Conservation (phyloP, 2,888 invertebrate genomes). For the Philonicus albiceps region DNA sequence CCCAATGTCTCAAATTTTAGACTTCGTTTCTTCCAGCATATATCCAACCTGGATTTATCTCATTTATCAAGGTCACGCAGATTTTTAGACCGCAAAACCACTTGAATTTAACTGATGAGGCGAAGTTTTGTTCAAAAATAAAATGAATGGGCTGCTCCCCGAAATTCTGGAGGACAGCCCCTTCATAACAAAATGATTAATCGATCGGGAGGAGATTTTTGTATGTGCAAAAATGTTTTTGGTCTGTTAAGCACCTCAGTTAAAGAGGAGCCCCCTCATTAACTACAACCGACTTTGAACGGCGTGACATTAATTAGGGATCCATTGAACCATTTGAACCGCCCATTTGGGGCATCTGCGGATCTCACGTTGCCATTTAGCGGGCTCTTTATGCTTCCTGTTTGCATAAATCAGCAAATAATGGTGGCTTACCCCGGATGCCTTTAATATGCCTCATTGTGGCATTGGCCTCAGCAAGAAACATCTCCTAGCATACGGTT, state of each 20-base stretch:
- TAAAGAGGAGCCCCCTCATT: background rate
- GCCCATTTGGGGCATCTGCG: background rate
- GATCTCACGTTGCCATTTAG: background rate
- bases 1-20: constrained; percentile 11
- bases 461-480: background rate
- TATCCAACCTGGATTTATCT: background rate
- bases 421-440: background rate
- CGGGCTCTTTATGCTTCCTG: background rate
- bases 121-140: background rate
- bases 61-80: background rate
- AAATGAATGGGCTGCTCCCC: background rate
- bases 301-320: constrained; percentile 16
- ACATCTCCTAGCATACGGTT: background rate
- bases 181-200: constrained; percentile 5
- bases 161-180: background rate
- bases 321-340: constrained; percentile 1
- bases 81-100: background rate
- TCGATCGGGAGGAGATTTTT: constrained; percentile 15
- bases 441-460: background rate
- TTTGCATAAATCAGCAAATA: background rate
- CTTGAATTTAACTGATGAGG: background rate
- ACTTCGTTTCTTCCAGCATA: background rate
- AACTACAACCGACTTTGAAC: background rate
- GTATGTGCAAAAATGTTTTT: background rate
- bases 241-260: background rate